These are phyloP conservation scores for Galago senegalensis DNA, from an alignment of 2,797 vertebrate genomes.

Conservation along the genomic window DNA sequence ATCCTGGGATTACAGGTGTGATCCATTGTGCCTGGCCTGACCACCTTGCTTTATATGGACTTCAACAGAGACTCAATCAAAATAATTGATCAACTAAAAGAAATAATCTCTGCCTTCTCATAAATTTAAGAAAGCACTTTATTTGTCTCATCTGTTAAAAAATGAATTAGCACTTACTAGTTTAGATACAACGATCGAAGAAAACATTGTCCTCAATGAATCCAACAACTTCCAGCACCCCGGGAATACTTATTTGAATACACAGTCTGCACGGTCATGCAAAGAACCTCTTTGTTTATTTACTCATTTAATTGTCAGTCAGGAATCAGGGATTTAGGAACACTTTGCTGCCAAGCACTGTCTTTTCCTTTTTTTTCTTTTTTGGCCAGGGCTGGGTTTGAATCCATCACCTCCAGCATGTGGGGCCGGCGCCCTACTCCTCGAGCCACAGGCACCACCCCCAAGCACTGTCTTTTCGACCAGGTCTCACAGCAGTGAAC, in stretches of 20 bases:
- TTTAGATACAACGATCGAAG: neutral
- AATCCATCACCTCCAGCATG: no score
- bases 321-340: neutral
- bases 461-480: neutral
- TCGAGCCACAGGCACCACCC: no score
- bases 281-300: neutral
- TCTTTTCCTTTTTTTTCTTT: neutral
- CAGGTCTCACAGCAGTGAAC: neutral
- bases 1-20: neutral
- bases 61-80: neutral
- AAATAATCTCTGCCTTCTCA: slow-evolving; percentile 13
- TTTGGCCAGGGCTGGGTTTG: no score
- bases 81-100: neutral
- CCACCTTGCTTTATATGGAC: neutral
- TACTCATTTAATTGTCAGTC: neutral
- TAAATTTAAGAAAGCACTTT: slow-evolving; percentile 9
- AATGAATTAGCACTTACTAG: neutral
- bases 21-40: neutral
- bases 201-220: neutral
- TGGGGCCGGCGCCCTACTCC: no score
- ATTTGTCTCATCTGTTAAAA: neutral
- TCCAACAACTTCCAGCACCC: neutral
- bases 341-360: neutral
- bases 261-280: rapidly evolving
- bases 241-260: neutral